A percentile compares a stretch with the other conserved stretches of the same genome.
Conservation (phyloP, 2,797 vertebrate genomes). For the Sebastes cheni region DNA sequence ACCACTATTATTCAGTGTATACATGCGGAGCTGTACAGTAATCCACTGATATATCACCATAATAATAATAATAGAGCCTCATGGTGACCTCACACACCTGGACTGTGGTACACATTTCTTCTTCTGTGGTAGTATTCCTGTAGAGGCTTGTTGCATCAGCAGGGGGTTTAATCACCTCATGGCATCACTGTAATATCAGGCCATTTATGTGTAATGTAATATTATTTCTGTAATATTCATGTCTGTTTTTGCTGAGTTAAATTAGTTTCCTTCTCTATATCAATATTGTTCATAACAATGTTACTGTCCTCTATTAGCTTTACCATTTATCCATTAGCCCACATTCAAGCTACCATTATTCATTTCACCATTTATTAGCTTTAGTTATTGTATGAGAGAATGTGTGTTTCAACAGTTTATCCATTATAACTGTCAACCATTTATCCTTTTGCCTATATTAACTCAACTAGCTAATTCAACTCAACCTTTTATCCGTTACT, state of each 20-base stretch:
- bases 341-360: no score
- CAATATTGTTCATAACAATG: not conserved
- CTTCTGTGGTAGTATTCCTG: not conserved
- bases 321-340: no score
- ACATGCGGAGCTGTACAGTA: not conserved
- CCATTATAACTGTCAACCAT: accelerated
- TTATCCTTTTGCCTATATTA: no score
- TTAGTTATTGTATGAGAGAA: no score
- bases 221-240: not conserved
- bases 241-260: not conserved
- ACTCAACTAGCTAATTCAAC: not conserved
- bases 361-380: no score
- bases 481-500: no score
- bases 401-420: no score
- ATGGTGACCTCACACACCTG: not conserved
- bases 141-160: not conserved
- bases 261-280: not conserved
- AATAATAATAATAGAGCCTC: no score
- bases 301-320: not conserved
- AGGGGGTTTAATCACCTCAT: not conserved
- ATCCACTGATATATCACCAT: not conserved
- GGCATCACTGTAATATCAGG: not conserved
- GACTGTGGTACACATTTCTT: not conserved
- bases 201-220: not conserved
- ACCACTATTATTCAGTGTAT: no score